Percentiles rank a stretch among this genome's conserved stretches.
Conservation (phyloP, 2,888 invertebrate species). For the Piscicola geometra region DNA sequence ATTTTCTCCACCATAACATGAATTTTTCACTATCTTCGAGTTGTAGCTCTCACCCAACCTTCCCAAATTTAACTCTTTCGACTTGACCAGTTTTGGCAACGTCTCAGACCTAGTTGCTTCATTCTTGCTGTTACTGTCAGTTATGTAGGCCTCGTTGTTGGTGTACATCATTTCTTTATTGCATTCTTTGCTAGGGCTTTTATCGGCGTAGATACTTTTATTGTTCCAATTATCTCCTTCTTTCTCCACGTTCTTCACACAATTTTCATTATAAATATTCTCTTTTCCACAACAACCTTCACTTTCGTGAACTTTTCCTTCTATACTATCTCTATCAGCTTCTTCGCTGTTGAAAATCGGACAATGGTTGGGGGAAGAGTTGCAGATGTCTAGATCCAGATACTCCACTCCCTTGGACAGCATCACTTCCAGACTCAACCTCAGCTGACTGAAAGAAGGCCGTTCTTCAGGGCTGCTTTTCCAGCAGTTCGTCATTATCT, state of each 20-base stretch:
- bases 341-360: neutral
- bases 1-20: neutral
- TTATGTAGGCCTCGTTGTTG: neutral
- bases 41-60: neutral
- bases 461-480: slow-evolving; percentile 49
- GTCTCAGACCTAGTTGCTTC: neutral
- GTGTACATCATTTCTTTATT: neutral
- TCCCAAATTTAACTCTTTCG: neutral
- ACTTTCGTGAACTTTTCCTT: neutral
- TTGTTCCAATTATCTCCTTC: neutral
- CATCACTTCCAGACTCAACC: slow-evolving; percentile 50
- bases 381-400: slow-evolving; percentile 52
- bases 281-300: neutral
- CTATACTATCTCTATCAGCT: neutral
- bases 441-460: slow-evolving; percentile 50
- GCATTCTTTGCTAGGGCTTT: neutral
- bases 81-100: neutral
- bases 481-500: slow-evolving; percentile 54
- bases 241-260: neutral
- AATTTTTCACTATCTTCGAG: neutral
- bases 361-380: slow-evolving; percentile 49
- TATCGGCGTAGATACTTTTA: neutral
- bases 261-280: neutral
- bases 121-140: neutral
- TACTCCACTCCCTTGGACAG: slow-evolving; percentile 50